Evolutionary conservation across 2,888 invertebrate genomes (phyloP).

Genomic region (Conchocele bisecta): DNA sequence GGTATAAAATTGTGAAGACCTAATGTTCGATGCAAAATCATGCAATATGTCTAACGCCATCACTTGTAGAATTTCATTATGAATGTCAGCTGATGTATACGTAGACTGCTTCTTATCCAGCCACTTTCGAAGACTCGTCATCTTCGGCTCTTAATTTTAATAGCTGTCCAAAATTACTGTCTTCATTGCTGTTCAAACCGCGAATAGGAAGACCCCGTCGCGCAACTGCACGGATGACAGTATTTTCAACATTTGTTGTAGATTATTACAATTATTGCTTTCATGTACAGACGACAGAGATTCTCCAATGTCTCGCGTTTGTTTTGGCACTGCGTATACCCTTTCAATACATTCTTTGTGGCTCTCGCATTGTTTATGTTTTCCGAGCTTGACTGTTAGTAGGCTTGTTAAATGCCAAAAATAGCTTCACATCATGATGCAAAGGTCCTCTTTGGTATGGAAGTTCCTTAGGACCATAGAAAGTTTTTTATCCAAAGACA

Average conservation of each 20-base stretch:
- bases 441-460: too few species aligned
- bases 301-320: background rate
- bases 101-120: slow-evolving; percentile 48
- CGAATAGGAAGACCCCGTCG: background rate
- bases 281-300: background rate
- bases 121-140: slow-evolving; percentile 38
- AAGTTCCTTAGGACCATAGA: too few species aligned
- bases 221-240: background rate
- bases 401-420: too few species aligned
- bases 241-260: background rate
- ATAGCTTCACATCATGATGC: too few species aligned
- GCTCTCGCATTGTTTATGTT: background rate
- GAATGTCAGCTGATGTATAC: slow-evolving; percentile 56
- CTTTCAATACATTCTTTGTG: background rate
- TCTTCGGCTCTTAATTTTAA: slow-evolving; percentile 37
- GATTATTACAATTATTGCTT: background rate
- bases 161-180: slow-evolving; percentile 51
- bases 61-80: slow-evolving; percentile 57
- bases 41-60: slow-evolving; percentile 48
- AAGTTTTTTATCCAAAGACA: too few species aligned
- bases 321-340: background rate
- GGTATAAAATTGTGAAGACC: slow-evolving; percentile 28
- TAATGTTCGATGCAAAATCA: slow-evolving; percentile 29
- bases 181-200: background rate
- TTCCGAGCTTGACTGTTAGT: too few species aligned